phyloP scores from a whole-genome alignment of 2,113 vertebrate genomes.

The Pomatorhinus ruficollis region DNA sequence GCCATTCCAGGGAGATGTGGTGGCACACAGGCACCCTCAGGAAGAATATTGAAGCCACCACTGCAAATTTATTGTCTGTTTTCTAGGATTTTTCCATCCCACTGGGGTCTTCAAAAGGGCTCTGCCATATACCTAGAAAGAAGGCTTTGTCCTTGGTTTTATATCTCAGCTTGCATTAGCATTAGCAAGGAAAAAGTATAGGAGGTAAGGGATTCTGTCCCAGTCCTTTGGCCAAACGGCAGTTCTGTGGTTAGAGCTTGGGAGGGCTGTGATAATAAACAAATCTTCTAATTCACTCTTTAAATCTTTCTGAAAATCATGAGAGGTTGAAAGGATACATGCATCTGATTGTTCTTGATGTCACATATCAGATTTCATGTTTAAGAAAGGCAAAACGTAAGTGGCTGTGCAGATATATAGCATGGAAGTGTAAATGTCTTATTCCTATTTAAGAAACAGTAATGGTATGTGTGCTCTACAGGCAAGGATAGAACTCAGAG shows the following conservation, averaged over 20 bases:
- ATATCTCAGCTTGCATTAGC: neutral
- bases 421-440: neutral
- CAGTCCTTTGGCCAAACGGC: neutral
- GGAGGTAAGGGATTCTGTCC: neutral
- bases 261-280: neutral
- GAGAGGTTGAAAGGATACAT: neutral
- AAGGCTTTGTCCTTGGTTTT: neutral
- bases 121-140: neutral
- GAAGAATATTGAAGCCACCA: neutral
- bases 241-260: neutral
- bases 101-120: neutral
- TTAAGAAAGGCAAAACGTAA: neutral
- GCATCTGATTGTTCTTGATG: neutral
- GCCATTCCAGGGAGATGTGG: neutral
- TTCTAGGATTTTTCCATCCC: neutral
- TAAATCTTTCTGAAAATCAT: neutral
- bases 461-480: neutral
- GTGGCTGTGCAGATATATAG: neutral
- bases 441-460: neutral
- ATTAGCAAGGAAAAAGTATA: neutral
- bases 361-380: neutral
- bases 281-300: neutral
- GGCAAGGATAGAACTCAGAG: neutral
- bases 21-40: neutral
- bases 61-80: neutral